These are phyloP conservation scores for Xestia sexstrigata DNA, from an alignment of 2,888 invertebrate genomes.

Conservation along the genomic window DNA sequence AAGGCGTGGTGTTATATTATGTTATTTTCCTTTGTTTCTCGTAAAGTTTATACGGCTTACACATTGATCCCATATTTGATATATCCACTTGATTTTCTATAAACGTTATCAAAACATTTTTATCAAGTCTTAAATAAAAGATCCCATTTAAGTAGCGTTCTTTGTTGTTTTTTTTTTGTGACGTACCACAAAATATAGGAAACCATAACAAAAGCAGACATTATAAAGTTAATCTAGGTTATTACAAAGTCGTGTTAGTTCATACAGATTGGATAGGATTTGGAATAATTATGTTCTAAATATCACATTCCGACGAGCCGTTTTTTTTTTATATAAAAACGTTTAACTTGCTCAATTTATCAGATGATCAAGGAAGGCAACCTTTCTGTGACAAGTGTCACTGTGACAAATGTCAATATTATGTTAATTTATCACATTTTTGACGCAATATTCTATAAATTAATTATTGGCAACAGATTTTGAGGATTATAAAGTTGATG, in stretches of 20 bases:
- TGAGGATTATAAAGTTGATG: conserved; percentile 18
- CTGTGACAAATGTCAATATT: conserved; percentile 51
- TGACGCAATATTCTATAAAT: conserved; percentile 62
- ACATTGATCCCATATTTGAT: background rate
- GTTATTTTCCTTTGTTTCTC: background rate
- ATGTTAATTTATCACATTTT: conserved; percentile 61
- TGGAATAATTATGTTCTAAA: conserved; percentile 65
- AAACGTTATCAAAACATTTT: background rate
- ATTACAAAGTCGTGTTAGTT: conserved; percentile 65
- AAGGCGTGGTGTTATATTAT: background rate
- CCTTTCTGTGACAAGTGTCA: conserved; percentile 62
- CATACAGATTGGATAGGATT: conserved; percentile 40
- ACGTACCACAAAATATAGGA: conserved; percentile 38
- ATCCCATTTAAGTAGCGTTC: conserved; percentile 14
- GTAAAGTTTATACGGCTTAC: background rate
- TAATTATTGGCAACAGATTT: conserved; percentile 45
- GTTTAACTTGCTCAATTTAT: conserved; percentile 61
- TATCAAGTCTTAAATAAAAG: too few species aligned
- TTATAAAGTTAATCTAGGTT: conserved; percentile 52
- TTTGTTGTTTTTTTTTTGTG: conserved; percentile 29
- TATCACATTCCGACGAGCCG: conserved; percentile 64
- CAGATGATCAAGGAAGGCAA: conserved; percentile 68
- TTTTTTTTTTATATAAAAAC: conserved; percentile 32
- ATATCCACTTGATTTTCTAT: background rate
- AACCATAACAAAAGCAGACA: conserved; percentile 44